A percentile compares a stretch with the other conserved stretches of the same genome.
Conservation (phyloP, 2,888 invertebrate species). For the Leistus spinibarbis region DNA sequence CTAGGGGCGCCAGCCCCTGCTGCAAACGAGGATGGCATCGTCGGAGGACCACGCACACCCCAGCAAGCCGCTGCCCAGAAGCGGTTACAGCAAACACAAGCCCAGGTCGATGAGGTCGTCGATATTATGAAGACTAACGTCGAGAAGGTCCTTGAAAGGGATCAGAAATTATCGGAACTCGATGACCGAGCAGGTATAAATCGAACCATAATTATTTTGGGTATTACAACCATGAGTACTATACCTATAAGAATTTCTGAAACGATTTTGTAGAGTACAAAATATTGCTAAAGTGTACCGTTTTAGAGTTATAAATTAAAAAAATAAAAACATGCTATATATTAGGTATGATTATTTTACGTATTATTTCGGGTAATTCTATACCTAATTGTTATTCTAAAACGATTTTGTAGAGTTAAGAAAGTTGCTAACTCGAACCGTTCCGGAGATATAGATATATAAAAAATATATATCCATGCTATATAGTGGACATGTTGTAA, state of each 20-base stretch:
- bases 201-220: background rate
- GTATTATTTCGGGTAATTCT: too few species aligned
- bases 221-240: too few species aligned
- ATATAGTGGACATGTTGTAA: too few species aligned
- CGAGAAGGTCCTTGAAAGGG: conserved; percentile 94
- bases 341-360: too few species aligned
- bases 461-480: too few species aligned
- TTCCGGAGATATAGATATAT: too few species aligned
- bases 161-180: conserved; percentile 92
- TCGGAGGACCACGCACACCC: conserved; percentile 80
- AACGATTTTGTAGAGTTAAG: too few species aligned
- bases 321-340: background rate
- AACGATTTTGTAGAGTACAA: too few species aligned
- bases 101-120: conserved; percentile 80
- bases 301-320: background rate
- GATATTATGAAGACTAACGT: conserved; percentile 97
- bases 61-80: conserved; percentile 72
- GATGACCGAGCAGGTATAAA: conserved; percentile 79
- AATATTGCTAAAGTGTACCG: too few species aligned
- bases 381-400: too few species aligned
- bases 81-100: conserved; percentile 70
- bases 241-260: too few species aligned
- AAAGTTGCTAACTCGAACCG: too few species aligned
- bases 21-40: conserved; percentile 64
- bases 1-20: conserved; percentile 63